Percentiles rank a stretch among this genome's conserved stretches.
phyloP scores from a whole-genome alignment of 2,113 vertebrate genomes.

The Tauraco erythrolophus region DNA sequence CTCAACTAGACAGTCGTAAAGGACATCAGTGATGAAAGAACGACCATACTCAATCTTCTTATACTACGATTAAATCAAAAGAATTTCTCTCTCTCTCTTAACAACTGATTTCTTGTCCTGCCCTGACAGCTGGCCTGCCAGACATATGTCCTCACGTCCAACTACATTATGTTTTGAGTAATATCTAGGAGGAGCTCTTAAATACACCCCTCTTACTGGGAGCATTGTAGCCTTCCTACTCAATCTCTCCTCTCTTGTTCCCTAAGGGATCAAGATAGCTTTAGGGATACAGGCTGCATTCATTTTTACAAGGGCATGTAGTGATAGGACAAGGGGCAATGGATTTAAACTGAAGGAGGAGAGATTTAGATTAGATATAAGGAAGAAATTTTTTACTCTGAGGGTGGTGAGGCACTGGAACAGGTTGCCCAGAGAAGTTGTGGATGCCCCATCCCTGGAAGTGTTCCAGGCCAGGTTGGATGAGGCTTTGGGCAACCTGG shows the following conservation, averaged over 20 bases:
- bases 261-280: neutral
- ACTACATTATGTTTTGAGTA: neutral
- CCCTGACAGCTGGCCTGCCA: neutral
- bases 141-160: neutral
- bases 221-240: neutral
- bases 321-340: too few relatives aligned
- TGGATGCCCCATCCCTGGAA: too few relatives aligned
- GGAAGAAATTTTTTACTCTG: too few relatives aligned
- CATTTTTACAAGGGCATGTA: too few relatives aligned
- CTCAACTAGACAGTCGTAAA: neutral
- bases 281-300: neutral
- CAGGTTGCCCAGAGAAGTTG: too few relatives aligned
- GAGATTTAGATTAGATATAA: too few relatives aligned
- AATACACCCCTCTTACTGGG: neutral
- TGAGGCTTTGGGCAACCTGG: too few relatives aligned
- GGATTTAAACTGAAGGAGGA: too few relatives aligned
- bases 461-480: too few relatives aligned
- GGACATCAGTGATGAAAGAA: neutral
- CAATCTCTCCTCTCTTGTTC: neutral
- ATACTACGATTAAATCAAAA: neutral
- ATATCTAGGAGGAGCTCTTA: neutral
- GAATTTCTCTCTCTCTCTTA: neutral
- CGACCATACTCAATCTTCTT: neutral
- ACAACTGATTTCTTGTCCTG: neutral
- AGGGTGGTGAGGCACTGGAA: too few relatives aligned